These are phyloP conservation scores for Girardinus metallicus DNA, from an alignment of 2,797 vertebrate species.

Conservation along the genomic window DNA sequence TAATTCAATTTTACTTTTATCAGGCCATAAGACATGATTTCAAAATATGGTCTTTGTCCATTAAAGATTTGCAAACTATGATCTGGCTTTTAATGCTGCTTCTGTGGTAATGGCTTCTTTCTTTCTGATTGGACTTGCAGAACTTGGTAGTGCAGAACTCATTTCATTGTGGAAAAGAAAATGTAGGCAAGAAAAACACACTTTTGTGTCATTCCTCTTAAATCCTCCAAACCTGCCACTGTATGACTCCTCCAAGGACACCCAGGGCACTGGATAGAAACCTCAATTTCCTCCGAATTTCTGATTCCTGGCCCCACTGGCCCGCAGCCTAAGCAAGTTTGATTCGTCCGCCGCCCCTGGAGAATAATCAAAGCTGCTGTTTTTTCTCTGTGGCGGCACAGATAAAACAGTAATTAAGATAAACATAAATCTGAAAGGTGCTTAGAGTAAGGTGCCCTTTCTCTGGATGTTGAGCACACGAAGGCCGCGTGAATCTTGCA, in stretches of 20 bases:
- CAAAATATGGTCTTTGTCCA: not conserved
- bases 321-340: constrained; percentile 16
- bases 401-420: constrained; percentile 50
- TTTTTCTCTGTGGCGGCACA: constrained; percentile 16
- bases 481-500: constrained; percentile 11
- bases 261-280: constrained; percentile 34
- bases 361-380: constrained; percentile 28
- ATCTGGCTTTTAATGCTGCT: not conserved
- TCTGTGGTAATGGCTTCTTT: not conserved
- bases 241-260: constrained; percentile 26
- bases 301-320: not conserved
- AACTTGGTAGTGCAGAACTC: not conserved
- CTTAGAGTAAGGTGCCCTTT: constrained; percentile 27
- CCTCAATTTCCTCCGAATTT: constrained; percentile 20
- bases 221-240: constrained; percentile 28
- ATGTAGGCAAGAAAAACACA: constrained; percentile 1
- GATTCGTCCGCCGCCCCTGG: constrained; percentile 11
- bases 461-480: constrained; percentile 19
- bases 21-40: not conserved
- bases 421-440: constrained; percentile 33
- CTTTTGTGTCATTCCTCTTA: constrained; percentile 21
- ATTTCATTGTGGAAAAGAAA: not conserved
- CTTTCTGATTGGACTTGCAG: not conserved
- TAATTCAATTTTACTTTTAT: not conserved
- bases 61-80: not conserved